Percentiles rank a stretch among this genome's conserved stretches.
Evolutionary conservation across 2,113 vertebrate species (phyloP).

Genomic region (Andinoacara biseriatus): DNA sequence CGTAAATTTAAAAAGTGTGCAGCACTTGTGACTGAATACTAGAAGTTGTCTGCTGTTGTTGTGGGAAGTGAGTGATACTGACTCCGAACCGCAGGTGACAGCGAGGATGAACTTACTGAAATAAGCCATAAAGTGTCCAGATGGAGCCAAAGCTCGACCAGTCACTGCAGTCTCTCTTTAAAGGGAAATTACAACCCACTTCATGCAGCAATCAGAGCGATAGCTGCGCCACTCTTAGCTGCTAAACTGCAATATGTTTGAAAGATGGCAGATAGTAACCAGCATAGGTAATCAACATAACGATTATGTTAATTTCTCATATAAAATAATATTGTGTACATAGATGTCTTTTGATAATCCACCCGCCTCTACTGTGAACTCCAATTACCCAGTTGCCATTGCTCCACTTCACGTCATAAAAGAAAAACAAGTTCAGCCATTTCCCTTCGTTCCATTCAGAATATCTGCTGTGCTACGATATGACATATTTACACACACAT

Average conservation of each 20-base stretch:
- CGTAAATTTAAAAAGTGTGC: background rate
- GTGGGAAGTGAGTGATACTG: no score
- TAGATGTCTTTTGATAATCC: background rate
- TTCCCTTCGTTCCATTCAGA: background rate
- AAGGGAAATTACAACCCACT: no score
- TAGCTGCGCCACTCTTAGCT: no score
- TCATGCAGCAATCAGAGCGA: no score
- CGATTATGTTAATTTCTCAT: background rate
- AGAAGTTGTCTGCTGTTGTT: no score
- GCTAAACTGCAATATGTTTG: no score
- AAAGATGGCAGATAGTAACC: background rate
- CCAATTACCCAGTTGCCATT: conserved; percentile 4
- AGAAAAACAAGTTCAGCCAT: background rate
- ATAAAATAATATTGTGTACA: background rate
- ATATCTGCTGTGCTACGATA: conserved; percentile 1
- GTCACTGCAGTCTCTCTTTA: no score
- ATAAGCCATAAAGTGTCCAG: no score
- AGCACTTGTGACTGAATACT: background rate
- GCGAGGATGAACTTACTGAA: no score
- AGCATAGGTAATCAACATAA: background rate
- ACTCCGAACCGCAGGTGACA: no score
- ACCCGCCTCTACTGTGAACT: background rate
- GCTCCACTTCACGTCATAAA: background rate
- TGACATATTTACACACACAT: background rate
- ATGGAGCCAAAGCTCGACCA: no score